phyloP scores from a whole-genome alignment of 1,140 invertebrate genomes.

The Eupristina koningsbergeri region DNA sequence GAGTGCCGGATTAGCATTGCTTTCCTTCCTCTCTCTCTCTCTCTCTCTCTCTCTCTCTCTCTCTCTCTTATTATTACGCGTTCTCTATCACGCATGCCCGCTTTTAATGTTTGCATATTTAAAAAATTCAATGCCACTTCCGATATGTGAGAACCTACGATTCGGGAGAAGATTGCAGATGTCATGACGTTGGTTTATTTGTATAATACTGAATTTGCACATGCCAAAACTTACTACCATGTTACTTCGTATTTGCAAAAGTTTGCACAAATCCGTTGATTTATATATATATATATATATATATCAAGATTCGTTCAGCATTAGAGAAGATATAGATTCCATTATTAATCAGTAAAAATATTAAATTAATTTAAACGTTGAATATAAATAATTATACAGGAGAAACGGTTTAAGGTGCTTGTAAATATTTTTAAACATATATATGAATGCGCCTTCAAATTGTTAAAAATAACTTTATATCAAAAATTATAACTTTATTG shows the following conservation, averaged over 20 bases:
- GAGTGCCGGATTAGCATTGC: conserved; percentile 69
- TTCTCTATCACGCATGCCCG: conserved; percentile 6
- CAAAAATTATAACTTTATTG: too few relatives aligned
- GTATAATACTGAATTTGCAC: conserved; percentile 46
- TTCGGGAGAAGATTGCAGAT: conserved; percentile 32
- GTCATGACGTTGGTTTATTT: conserved; percentile 25
- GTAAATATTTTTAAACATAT: too few relatives aligned
- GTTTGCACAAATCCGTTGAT: background rate
- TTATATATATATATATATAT: too few relatives aligned
- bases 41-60: background rate
- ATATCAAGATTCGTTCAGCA: too few relatives aligned
- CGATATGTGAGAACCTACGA: conserved; percentile 51
- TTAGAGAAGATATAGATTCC: too few relatives aligned
- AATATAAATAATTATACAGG: too few relatives aligned
- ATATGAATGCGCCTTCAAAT: too few relatives aligned
- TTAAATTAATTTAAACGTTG: too few relatives aligned
- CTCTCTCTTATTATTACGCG: background rate
- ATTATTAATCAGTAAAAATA: too few relatives aligned
- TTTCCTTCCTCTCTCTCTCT: conserved; percentile 47
- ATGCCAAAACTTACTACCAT: background rate
- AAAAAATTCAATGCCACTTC: conserved; percentile 52
- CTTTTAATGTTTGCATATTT: conserved; percentile 63
- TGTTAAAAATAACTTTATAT: too few relatives aligned
- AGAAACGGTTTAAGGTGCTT: too few relatives aligned
- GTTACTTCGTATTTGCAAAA: background rate